Evolutionary conservation across 2,797 vertebrate species (phyloP).

Genomic region (Antennarius maculatus): DNA sequence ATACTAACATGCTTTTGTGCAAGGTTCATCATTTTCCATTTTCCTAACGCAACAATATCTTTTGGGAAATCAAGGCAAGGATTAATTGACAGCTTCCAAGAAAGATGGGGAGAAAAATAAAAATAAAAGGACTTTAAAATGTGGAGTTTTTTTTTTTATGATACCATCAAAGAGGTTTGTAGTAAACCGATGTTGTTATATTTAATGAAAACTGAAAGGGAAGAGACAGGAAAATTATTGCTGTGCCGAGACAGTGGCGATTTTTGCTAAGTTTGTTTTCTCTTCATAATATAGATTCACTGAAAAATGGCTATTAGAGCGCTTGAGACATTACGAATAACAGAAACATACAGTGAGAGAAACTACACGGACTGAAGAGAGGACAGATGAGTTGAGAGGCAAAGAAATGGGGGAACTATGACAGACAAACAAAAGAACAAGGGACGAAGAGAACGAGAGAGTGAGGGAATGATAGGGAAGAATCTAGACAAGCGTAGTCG

Average conservation of each 20-base stretch:
- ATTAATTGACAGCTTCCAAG: constrained; percentile 57
- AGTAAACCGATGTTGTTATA: constrained; percentile 57
- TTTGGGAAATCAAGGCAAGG: constrained; percentile 59
- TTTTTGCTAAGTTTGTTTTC: constrained; percentile 68
- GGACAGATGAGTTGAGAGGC: constrained; percentile 21
- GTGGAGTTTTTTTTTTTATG: constrained; percentile 54
- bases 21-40: constrained; percentile 51
- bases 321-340: constrained; percentile 52
- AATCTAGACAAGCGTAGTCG: constrained; percentile 68
- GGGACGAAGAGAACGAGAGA: constrained; percentile 55
- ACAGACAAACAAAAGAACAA: constrained; percentile 70
- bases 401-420: constrained; percentile 54
- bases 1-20: constrained; percentile 51
- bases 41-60: constrained; percentile 45
- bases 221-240: constrained; percentile 59
- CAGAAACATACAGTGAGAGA: constrained; percentile 52
- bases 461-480: constrained; percentile 70
- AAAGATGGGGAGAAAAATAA: constrained; percentile 54
- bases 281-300: constrained; percentile 40
- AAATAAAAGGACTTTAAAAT: constrained; percentile 55
- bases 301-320: constrained; percentile 51
- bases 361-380: constrained; percentile 33
- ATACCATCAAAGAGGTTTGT: constrained; percentile 60
- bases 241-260: constrained; percentile 38
- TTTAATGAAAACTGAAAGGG: constrained; percentile 66